Evolutionary conservation across 2,888 invertebrate species (phyloP).

Genomic region (Acleris holmiana): DNA sequence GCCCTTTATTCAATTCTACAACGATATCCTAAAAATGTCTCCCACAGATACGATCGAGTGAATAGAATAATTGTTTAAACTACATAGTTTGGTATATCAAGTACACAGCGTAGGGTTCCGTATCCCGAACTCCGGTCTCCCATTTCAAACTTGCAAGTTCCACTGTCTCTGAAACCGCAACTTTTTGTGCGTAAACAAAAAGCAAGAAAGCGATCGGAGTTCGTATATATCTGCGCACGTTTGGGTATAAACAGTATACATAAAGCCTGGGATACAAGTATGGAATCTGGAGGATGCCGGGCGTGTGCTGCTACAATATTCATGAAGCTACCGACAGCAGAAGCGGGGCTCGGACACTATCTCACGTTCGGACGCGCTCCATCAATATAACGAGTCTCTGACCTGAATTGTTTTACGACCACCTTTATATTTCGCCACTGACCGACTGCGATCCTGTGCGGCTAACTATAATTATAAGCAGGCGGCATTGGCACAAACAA

Average conservation of each 20-base stretch:
- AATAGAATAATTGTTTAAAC: neutral
- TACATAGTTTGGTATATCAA: neutral
- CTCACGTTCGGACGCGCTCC: constrained; percentile 66
- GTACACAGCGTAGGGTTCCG: neutral
- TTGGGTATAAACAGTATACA: constrained; percentile 57
- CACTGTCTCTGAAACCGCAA: constrained; percentile 29
- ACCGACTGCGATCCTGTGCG: constrained; percentile 14
- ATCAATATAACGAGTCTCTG: constrained; percentile 69
- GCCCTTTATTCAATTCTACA: too few species aligned
- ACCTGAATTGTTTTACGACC: constrained; percentile 68
- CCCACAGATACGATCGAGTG: too few species aligned
- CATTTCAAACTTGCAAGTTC: constrained; percentile 21
- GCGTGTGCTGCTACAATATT: constrained; percentile 69
- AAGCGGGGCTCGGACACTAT: constrained; percentile 58
- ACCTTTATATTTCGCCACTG: constrained; percentile 51
- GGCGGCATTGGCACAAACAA: neutral
- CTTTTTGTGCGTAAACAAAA: constrained; percentile 50
- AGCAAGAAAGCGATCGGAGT: constrained; percentile 44
- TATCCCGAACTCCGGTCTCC: constrained; percentile 1
- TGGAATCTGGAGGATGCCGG: constrained; percentile 65
- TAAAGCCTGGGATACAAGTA: constrained; percentile 57
- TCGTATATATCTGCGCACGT: constrained; percentile 50
- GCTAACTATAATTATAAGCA: neutral
- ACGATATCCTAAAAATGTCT: too few species aligned
- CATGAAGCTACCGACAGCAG: constrained; percentile 59